A percentile compares a stretch with the other conserved stretches of the same genome.
Evolutionary conservation across 2,888 invertebrate species (phyloP).

Genomic region (Cordilura impudica): DNA sequence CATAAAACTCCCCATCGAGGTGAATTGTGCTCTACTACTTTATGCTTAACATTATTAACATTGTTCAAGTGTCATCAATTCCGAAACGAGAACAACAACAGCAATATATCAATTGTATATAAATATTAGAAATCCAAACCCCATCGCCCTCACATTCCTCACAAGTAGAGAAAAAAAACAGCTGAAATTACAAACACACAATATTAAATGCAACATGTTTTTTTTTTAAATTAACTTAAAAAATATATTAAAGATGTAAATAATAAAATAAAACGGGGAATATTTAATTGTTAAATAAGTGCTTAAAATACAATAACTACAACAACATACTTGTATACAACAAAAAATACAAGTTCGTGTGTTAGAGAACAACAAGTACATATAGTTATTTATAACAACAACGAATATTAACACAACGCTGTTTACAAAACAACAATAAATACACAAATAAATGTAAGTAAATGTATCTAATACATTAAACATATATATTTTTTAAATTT

Average conservation of each 20-base stretch:
- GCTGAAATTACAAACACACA: not conserved
- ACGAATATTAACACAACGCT: conserved; percentile 74
- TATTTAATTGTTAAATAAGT: not conserved
- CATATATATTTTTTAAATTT: too few relatives aligned
- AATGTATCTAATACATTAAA: too few relatives aligned
- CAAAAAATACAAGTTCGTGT: conserved; percentile 14
- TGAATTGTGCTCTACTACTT: not conserved
- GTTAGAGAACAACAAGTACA: conserved; percentile 31
- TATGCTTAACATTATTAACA: not conserved
- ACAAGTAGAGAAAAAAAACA: not conserved
- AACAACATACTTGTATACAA: conserved; percentile 36
- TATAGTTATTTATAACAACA: conserved; percentile 65
- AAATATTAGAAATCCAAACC: not conserved
- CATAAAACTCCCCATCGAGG: not conserved
- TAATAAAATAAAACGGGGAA: not conserved
- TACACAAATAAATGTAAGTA: conserved; percentile 67
- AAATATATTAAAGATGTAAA: not conserved
- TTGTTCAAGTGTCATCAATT: not conserved
- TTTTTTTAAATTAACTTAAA: not conserved
- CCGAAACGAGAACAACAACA: not conserved
- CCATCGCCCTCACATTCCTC: not conserved
- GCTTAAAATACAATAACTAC: not conserved
- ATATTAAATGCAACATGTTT: conserved; percentile 42
- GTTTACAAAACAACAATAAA: conserved; percentile 61
- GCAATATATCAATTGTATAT: not conserved